Conservation (phyloP, 2,797 vertebrate genomes). For the Semaprochilodus insignis region DNA sequence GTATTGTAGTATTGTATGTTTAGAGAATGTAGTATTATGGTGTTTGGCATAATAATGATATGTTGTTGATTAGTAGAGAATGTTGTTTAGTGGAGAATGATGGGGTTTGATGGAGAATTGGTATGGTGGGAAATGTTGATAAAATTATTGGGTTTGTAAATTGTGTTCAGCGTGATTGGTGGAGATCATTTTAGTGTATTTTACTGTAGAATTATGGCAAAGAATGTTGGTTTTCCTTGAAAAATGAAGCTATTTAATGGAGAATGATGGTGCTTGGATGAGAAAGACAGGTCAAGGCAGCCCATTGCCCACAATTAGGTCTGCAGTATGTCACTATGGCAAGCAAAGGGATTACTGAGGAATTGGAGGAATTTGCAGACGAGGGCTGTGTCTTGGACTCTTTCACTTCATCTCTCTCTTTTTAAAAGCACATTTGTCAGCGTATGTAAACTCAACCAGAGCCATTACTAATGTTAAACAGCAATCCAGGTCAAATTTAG, state of each 20-base stretch:
- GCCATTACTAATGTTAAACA: slow-evolving; percentile 39
- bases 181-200: not conserved
- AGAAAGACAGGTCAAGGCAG: not conserved
- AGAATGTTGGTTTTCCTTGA: not conserved
- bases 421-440: slow-evolving; percentile 37
- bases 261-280: not conserved
- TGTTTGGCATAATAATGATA: too few species aligned
- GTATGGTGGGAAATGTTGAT: not conserved
- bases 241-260: not conserved
- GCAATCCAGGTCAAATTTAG: slow-evolving; percentile 23
- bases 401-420: slow-evolving; percentile 4
- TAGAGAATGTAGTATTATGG: not conserved
- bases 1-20: too few species aligned
- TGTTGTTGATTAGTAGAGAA: too few species aligned
- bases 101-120: not conserved
- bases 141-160: not conserved
- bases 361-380: slow-evolving; percentile 43
- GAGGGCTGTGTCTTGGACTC: slow-evolving; percentile 8
- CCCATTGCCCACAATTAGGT: slow-evolving; percentile 54
- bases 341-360: slow-evolving; percentile 49
- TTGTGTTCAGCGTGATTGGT: not conserved
- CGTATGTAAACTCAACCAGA: slow-evolving; percentile 37
- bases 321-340: slow-evolving; percentile 32
- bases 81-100: not conserved
- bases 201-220: too few species aligned